These are phyloP conservation scores for Ctena decussata DNA, from an alignment of 2,888 invertebrate species.

Conservation along the genomic window DNA sequence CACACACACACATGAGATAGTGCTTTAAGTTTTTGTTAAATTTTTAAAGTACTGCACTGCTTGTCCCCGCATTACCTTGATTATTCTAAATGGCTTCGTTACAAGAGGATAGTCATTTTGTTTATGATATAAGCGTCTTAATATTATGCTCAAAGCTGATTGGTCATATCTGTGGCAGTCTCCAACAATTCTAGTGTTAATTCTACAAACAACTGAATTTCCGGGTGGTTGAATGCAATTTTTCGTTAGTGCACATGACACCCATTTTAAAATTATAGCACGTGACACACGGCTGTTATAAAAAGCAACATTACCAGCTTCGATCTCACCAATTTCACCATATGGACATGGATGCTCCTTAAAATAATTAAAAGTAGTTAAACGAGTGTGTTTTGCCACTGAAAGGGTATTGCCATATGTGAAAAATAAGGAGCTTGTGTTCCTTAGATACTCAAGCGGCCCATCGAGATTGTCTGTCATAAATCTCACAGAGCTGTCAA, in stretches of 20 bases:
- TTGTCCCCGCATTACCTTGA: background rate
- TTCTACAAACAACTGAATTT: background rate
- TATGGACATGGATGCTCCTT: too few relatives aligned
- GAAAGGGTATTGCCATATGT: slow-evolving; percentile 28
- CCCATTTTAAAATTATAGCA: slow-evolving; percentile 23
- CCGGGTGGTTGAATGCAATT: slow-evolving; percentile 30
- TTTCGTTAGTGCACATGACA: slow-evolving; percentile 34
- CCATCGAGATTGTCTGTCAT: slow-evolving; percentile 11
- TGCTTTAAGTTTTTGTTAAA: too few relatives aligned
- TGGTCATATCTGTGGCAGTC: slow-evolving; percentile 36
- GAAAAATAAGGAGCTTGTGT: slow-evolving; percentile 40
- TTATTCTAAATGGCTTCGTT: slow-evolving; percentile 17
- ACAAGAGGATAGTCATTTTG: slow-evolving; percentile 40
- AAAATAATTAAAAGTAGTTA: slow-evolving; percentile 31
- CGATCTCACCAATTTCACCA: slow-evolving; percentile 29
- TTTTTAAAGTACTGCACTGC: too few relatives aligned
- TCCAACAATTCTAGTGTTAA: background rate
- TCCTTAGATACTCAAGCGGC: slow-evolving; percentile 28
- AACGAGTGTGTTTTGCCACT: slow-evolving; percentile 32
- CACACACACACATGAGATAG: too few relatives aligned
- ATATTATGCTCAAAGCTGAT: slow-evolving; percentile 36
- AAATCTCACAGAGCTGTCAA: slow-evolving; percentile 37
- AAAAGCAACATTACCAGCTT: slow-evolving; percentile 39
- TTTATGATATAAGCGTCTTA: slow-evolving; percentile 41
- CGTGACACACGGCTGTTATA: slow-evolving; percentile 14